phyloP scores from a whole-genome alignment of 2,888 invertebrate species.

The Bellardia pandia region DNA sequence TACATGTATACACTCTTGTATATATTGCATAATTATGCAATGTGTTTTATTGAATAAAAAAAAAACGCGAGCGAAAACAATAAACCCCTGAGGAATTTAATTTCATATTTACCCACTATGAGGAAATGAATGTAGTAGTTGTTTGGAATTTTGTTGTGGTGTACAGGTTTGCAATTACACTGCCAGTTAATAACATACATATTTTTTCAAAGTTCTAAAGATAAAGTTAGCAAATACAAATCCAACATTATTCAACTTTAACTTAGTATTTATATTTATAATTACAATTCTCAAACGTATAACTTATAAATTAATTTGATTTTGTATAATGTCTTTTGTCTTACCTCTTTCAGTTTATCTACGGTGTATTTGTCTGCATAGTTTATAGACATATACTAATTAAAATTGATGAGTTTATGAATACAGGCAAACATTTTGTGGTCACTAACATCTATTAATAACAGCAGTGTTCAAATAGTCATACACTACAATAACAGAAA shows the following conservation, averaged over 20 bases:
- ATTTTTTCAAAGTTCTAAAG: background rate
- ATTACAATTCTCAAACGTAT: no score
- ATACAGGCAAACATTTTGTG: conserved; percentile 45
- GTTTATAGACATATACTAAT: conserved; percentile 51
- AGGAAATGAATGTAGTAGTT: conserved; percentile 63
- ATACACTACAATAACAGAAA: conserved; percentile 1
- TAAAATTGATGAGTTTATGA: conserved; percentile 68
- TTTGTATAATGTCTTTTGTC: no score
- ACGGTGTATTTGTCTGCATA: background rate
- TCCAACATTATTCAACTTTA: no score
- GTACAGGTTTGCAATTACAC: background rate
- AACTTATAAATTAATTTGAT: no score
- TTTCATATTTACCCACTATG: conserved; percentile 51
- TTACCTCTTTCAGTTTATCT: background rate
- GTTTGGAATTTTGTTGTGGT: conserved; percentile 39
- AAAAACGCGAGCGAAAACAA: conserved; percentile 23
- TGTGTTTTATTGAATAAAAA: background rate
- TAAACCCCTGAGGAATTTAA: conserved; percentile 42
- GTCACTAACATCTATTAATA: conserved; percentile 34
- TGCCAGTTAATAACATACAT: background rate
- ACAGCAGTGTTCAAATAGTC: conserved; percentile 23
- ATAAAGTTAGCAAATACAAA: no score
- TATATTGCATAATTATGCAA: background rate
- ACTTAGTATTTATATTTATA: no score
- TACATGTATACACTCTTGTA: background rate